Base-by-base conservation (phyloP, 2,888 invertebrate species). In the Ditula angustiorana region DNA sequence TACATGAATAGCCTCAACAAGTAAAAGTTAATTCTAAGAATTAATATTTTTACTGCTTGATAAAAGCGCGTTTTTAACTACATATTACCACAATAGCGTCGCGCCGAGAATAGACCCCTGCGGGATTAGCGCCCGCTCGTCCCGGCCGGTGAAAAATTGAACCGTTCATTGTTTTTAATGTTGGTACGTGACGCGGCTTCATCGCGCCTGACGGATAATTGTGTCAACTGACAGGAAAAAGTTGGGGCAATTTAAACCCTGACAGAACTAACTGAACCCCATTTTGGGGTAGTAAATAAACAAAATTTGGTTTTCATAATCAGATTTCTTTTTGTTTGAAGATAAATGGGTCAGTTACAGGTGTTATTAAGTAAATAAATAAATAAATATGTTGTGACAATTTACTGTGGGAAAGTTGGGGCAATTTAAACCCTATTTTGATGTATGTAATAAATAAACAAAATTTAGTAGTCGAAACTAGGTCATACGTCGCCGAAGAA, bases 91-190 rank as follows among this genome's bases (percentile, higher is more conserved):
- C 33, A 19, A 7, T 56, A 28, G 56, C 61, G 26, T 26, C 28
- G 7, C 37, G 2, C 16, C 5, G 28, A 58, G 57, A 44, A 63
- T 63, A 24, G 30, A 37, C 62, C 50, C 63, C 41, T 19, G 75
- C 67, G 37, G 88, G 89, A 90, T 91, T 90, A 90, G 83, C 80
- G 75, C 59, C 55, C 69, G 71, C 78, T 75, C 79, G 75, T 74
- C 75, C 79, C 78, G 80, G 79, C 79, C 77, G 79, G 83, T 89
- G 90, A 91, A 91, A 90, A 90, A 91, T 92, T 90, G 88, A 87
- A 86, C 78, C 82, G 80, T 85, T 83, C 86, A 88, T 88, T 89
- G 89, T 91, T 91, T 90, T 88, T 86, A 91, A 90, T 88, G 87
- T 86, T 80, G 81, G 80, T 77, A 78, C 84, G 86, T 87, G 87